A percentile compares a stretch with the other conserved stretches of the same genome.
Evolutionary conservation across 2,888 invertebrate genomes (phyloP).

Genomic region (Eupithecia centaureata): DNA sequence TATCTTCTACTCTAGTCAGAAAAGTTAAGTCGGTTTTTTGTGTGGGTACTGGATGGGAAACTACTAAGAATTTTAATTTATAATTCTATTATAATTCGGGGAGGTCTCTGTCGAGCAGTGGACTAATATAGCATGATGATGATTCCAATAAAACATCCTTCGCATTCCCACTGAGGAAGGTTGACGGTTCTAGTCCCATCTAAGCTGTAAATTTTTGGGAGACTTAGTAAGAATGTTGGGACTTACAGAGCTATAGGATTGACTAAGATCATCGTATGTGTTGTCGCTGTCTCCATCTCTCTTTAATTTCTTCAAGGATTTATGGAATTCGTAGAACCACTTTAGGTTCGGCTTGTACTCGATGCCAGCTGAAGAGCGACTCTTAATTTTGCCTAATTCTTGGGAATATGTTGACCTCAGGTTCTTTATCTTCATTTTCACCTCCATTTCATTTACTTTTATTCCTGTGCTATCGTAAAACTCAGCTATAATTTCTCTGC

Average conservation of each 20-base stretch:
- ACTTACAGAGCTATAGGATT: slow-evolving; percentile 47
- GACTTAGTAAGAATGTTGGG: neutral
- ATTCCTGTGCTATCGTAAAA: slow-evolving; percentile 63
- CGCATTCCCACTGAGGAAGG: no score
- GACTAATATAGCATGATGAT: no score
- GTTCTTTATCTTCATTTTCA: slow-evolving; percentile 65
- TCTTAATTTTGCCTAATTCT: slow-evolving; percentile 64
- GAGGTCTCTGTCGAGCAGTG: no score
- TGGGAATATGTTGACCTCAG: slow-evolving; percentile 67
- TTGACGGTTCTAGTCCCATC: no score
- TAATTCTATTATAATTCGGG: no score
- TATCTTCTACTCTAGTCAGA: neutral
- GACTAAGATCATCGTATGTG: slow-evolving; percentile 29
- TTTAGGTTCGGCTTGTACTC: slow-evolving; percentile 60
- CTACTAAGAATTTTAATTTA: no score
- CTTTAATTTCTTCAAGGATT: slow-evolving; percentile 44
- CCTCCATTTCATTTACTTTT: slow-evolving; percentile 56
- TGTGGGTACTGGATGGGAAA: no score
- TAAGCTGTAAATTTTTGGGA: no score
- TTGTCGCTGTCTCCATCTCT: slow-evolving; percentile 36
- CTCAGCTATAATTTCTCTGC: slow-evolving; percentile 57
- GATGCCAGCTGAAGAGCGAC: slow-evolving; percentile 48
- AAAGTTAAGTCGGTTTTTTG: neutral
- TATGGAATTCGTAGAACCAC: slow-evolving; percentile 68
- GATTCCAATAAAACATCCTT: no score